phyloP scores from a whole-genome alignment of 2,888 invertebrate species.

The Cryptocheilus praepositus region DNA sequence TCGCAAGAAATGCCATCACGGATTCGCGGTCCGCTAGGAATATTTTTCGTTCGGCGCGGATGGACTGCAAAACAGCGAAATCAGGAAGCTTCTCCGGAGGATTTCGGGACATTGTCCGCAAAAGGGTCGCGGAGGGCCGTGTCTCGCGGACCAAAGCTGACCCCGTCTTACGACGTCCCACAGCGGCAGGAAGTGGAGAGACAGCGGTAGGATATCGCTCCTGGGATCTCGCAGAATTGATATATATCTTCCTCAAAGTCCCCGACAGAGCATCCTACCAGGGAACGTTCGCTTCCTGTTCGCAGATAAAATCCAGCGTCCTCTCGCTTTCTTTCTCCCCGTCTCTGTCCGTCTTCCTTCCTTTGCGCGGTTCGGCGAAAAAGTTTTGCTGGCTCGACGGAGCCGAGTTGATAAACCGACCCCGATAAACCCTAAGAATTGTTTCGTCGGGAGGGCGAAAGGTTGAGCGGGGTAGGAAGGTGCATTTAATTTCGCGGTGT shows the following conservation, averaged over 20 bases:
- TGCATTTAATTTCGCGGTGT: not conserved
- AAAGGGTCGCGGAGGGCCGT: not conserved
- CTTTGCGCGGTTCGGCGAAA: constrained; percentile 10
- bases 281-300: constrained; percentile 33
- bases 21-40: no score
- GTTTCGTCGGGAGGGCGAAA: constrained; percentile 1
- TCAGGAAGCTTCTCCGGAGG: no score
- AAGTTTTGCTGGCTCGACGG: constrained; percentile 9
- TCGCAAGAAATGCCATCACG: no score
- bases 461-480: not conserved
- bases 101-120: no score
- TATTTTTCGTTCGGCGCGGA: no score
- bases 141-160: not conserved
- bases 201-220: constrained; percentile 44
- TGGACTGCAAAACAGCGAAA: no score
- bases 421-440: constrained; percentile 18
- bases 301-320: constrained; percentile 35
- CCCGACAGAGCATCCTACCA: constrained; percentile 28
- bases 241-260: constrained; percentile 54
- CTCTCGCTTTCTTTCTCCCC: no score
- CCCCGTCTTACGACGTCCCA: not conserved
- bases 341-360: no score
- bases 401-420: constrained; percentile 15
- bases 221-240: constrained; percentile 55
- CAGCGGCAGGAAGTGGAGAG: constrained; percentile 18